A percentile compares a stretch with the other conserved stretches of the same genome.
These are phyloP conservation scores for Cryptophagus acutangulus DNA, from an alignment of 2,888 invertebrate genomes.

Conservation along the genomic window DNA sequence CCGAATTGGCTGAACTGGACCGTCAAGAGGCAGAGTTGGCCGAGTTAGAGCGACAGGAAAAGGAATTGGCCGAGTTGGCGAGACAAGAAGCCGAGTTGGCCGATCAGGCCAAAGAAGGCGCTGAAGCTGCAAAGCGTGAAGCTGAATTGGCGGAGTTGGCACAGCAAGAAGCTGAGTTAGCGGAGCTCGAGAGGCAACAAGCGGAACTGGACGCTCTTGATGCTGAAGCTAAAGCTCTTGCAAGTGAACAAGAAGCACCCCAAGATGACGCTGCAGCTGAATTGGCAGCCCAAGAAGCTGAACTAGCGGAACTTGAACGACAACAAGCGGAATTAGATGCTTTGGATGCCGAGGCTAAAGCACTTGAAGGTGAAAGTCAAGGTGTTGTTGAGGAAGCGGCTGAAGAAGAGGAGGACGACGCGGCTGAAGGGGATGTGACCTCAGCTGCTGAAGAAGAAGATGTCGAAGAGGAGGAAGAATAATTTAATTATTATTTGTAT, in stretches of 20 bases:
- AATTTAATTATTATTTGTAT: neutral
- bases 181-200: conserved; percentile 42
- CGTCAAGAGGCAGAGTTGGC: conserved; percentile 58
- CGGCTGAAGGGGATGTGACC: conserved; percentile 18
- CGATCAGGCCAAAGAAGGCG: conserved; percentile 48
- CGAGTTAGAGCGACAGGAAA: conserved; percentile 52
- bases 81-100: conserved; percentile 56
- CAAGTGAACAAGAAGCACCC: no score
- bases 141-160: conserved; percentile 57
- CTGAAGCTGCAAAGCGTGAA: conserved; percentile 55
- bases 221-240: no score
- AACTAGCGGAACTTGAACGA: conserved; percentile 35
- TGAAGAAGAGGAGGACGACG: conserved; percentile 16
- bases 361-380: conserved; percentile 24
- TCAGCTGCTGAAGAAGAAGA: conserved; percentile 11
- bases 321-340: conserved; percentile 39
- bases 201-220: conserved; percentile 54
- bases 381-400: conserved; percentile 23
- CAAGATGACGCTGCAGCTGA: no score
- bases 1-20: conserved; percentile 56
- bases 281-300: conserved; percentile 38
- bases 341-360: conserved; percentile 35
- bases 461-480: conserved; percentile 17
- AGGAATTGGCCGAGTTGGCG: conserved; percentile 46
- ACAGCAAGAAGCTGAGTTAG: conserved; percentile 54